phyloP scores from a whole-genome alignment of 1,140 invertebrate genomes.

The Sarcophaga bullata region DNA sequence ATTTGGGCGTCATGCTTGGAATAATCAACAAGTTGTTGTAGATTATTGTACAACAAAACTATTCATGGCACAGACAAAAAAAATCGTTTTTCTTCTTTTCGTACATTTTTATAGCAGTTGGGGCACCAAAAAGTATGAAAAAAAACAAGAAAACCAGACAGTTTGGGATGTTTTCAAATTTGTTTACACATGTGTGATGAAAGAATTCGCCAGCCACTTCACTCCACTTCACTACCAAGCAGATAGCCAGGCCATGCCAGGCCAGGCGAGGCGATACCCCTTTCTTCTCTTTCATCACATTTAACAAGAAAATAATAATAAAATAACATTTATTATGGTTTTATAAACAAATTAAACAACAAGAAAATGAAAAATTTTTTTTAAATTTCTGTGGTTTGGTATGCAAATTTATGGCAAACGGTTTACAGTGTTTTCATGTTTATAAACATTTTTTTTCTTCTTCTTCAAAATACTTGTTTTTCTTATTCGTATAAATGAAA shows the following conservation, averaged over 20 bases:
- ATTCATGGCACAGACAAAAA: not conserved
- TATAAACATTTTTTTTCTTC: too few species aligned
- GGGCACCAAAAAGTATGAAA: conserved; percentile 5
- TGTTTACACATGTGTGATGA: conserved; percentile 19
- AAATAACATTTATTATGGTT: too few species aligned
- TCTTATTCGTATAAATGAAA: too few species aligned
- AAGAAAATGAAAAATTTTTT: too few species aligned
- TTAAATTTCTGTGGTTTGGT: too few species aligned
- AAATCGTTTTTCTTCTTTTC: not conserved
- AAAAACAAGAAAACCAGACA: conserved; percentile 26
- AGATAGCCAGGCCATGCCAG: too few species aligned
- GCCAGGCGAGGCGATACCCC: not conserved
- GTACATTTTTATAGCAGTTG: not conserved
- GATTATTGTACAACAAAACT: not conserved
- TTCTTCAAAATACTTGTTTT: too few species aligned
- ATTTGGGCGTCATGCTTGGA: conserved; percentile 37
- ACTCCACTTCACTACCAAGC: too few species aligned
- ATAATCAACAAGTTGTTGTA: conserved; percentile 36
- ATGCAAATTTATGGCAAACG: too few species aligned
- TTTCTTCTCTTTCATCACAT: not conserved
- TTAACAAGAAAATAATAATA: too few species aligned
- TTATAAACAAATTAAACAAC: too few species aligned
- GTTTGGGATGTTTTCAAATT: conserved; percentile 17
- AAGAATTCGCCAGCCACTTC: not conserved
- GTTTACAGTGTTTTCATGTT: too few species aligned